These are phyloP conservation scores for Eclectus roratus DNA, from an alignment of 2,113 vertebrate genomes.

Conservation along the genomic window DNA sequence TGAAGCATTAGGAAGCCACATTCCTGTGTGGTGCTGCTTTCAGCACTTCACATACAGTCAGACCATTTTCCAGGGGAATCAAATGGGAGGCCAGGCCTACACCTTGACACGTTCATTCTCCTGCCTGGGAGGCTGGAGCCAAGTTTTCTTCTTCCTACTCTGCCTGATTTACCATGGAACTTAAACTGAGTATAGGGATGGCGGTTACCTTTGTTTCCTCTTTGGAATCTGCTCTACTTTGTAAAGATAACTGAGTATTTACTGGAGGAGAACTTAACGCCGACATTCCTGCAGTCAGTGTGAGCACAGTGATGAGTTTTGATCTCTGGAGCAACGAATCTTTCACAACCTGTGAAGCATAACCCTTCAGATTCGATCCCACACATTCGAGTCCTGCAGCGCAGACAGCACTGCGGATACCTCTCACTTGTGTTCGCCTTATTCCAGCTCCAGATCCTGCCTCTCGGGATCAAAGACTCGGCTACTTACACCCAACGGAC, in stretches of 20 bases:
- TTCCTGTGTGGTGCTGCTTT: accelerated
- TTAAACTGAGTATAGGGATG: neutral
- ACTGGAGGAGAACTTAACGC: neutral
- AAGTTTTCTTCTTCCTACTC: neutral
- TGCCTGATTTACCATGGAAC: neutral
- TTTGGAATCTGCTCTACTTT: no score
- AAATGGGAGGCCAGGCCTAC: accelerated
- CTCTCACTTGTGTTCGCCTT: neutral
- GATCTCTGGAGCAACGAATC: accelerated
- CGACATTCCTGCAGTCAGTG: accelerated
- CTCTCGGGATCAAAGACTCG: no score
- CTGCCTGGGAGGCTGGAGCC: accelerated
- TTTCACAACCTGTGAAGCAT: neutral
- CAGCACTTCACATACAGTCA: accelerated
- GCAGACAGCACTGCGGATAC: accelerated
- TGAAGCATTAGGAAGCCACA: accelerated
- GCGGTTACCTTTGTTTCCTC: accelerated
- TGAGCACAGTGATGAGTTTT: accelerated
- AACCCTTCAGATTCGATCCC: accelerated
- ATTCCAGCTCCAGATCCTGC: no score
- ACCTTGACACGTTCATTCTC: accelerated
- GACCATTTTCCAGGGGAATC: no score
- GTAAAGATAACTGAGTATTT: neutral
- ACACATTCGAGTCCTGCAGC: accelerated
- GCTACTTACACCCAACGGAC: no score